Percentiles rank a stretch among this genome's conserved stretches.
Evolutionary conservation across 1,140 invertebrate genomes (phyloP).

Genomic region (Trichonephila inaurata): DNA sequence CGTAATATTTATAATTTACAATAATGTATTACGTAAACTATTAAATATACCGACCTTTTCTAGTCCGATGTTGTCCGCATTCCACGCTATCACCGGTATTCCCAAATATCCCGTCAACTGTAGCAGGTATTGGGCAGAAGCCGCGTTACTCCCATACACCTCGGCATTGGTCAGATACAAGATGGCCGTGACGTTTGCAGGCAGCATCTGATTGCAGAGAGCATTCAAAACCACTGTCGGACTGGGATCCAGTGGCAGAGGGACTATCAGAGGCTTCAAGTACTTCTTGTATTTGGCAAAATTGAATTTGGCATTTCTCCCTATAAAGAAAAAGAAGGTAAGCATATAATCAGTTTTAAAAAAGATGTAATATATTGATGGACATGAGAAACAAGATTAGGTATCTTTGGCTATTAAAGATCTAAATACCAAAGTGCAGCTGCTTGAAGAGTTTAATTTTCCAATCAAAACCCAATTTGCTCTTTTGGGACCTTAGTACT

Average conservation of each 20-base stretch:
- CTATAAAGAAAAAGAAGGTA: background rate
- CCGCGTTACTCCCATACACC: conserved; percentile 91
- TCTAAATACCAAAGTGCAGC: no score
- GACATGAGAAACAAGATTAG: no score
- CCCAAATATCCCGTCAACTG: conserved; percentile 92
- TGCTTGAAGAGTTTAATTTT: no score
- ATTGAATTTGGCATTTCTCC: conserved; percentile 77
- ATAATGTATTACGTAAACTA: no score
- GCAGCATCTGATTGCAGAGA: conserved; percentile 92
- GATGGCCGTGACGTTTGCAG: conserved; percentile 93
- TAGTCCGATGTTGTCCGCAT: conserved; percentile 94
- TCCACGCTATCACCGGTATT: conserved; percentile 95
- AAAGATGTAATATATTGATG: no score
- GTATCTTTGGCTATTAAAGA: no score
- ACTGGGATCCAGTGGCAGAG: conserved; percentile 87
- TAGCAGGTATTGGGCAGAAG: conserved; percentile 95
- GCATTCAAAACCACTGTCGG: conserved; percentile 86
- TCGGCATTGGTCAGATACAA: conserved; percentile 97
- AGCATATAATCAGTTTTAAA: no score
- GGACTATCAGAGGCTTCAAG: conserved; percentile 84
- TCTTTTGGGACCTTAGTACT: no score
- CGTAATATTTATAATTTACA: no score
- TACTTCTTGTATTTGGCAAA: conserved; percentile 84
- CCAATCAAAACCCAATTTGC: no score
- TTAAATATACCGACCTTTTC: conserved; percentile 83